Evolutionary conservation across 2,113 vertebrate genomes (phyloP).

Genomic region (Toxotes jaculatrix): DNA sequence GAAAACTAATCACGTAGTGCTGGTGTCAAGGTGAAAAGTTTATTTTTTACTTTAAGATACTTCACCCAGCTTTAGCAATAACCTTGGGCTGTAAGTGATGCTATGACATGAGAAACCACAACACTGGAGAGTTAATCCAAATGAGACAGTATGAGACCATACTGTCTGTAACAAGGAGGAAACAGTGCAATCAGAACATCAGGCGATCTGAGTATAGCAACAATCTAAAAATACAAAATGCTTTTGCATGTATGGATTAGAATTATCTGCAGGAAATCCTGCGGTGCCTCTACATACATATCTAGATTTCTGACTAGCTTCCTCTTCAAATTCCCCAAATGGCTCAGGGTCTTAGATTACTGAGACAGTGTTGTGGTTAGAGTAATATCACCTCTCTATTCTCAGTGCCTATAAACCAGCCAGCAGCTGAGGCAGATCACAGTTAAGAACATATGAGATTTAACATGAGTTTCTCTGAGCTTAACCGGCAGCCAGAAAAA

Average conservation of each 20-base stretch:
- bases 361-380: conserved; percentile 5
- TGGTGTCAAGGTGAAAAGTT: conserved; percentile 31
- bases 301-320: background rate
- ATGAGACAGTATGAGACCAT: conserved; percentile 1
- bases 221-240: background rate
- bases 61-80: conserved; percentile 2
- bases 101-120: conserved; percentile 7
- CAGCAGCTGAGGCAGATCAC: conserved; percentile 58
- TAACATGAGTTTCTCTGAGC: conserved; percentile 33
- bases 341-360: conserved; percentile 10
- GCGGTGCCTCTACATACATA: background rate
- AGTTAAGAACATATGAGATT: conserved; percentile 23
- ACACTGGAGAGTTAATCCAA: conserved; percentile 1
- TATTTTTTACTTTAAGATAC: conserved; percentile 35
- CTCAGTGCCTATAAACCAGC: conserved; percentile 40
- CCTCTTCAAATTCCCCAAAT: conserved; percentile 2
- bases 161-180: background rate
- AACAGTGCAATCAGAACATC: background rate
- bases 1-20: background rate
- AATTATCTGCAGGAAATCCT: conserved; percentile 39
- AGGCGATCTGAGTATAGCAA: background rate
- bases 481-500: conserved; percentile 24
- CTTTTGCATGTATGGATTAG: background rate
- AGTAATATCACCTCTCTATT: conserved; percentile 58
- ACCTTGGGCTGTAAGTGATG: conserved; percentile 21